Base-by-base conservation (phyloP, 2,113 vertebrate species). In the Muntiacus muntjak region DNA sequence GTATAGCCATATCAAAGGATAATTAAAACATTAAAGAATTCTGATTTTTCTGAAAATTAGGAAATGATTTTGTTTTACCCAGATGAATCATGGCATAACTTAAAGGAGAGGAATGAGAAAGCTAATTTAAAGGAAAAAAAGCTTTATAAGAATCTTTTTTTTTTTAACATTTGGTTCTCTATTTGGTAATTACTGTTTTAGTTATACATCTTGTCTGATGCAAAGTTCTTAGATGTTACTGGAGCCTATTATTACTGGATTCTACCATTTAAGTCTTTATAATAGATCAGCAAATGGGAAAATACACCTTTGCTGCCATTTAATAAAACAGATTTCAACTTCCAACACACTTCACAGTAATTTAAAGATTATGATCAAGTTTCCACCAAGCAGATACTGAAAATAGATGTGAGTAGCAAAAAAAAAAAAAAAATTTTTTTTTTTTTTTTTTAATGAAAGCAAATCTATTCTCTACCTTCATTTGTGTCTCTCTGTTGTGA, bases 11-110 rank as follows among this genome's bases (percentile, higher is more conserved):
- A 87, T 83, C 33, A 55, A 54, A 67, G 4, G 25, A 58, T 89
- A 54, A 87, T 43, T 33, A 96, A 96, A 89, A 95, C 52, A 60
- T 85, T 90, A 64, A 43, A 58, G 3, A 90, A 95, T 88, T 91
- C 7, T 92, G 86, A 52, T 40, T 98, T 96, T 98, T 93, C 23
- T 91, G 30, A 85, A 93, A 81, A 92, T 91, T 91, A 94, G 43
- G 4, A 90, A 79, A 89, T 94, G 33, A 82, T 57, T 96, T 96
- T 96, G 17, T 81, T 92, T 76, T 92, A 50, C 8, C 2, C 52
- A 40, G 30, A 83, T 54, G 64, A 96, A 90, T 71, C 43, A 82
- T n/a, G 57, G 16, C 30, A 93, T 67, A 36, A 79, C 12, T 50
- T 50, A 93, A 87, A 94, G 30, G 23, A 94, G 4, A 96, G 21